Base-by-base conservation (phyloP, 2,888 invertebrate species). In the Drosophila prostipennis region DNA sequence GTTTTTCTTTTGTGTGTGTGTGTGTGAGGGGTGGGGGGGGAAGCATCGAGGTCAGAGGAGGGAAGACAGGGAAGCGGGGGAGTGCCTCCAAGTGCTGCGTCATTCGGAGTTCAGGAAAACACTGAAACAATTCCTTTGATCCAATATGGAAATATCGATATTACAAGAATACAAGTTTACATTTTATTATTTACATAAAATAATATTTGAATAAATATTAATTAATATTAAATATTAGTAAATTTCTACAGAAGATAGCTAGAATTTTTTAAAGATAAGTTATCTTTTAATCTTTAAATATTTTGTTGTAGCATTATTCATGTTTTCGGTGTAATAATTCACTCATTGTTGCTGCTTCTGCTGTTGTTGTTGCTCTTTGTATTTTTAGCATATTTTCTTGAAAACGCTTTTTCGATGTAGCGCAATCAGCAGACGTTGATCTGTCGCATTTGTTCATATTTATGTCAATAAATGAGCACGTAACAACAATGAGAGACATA, bases 401-500 rank as follows among this genome's bases (percentile, higher is more conserved):
- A 65, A 69, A 80, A 77, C 57, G 49, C 55, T 77, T 83, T 73
- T 78, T 57, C 61, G 70, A 69, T 78, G 78, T 77, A 77, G 61
- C 72, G 55, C 87, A 74, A 87, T 87, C 84, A 75, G 79, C 71
- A 60, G 74, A 74, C 78, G 84, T 77, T 74, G 77, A 86, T 77
- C 84, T 79, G 77, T 59, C 72, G 72, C 77, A 80, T 79, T 85
- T 76, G 76, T 74, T 58, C 57, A 76, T 78, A 76, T 80, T 80
- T 67, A 83, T 79, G 80, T 75, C 86, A 79, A 86, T 82, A 86
- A 83, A 72, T 80, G 80, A 67, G 86, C 81, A 86, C 86, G 81
- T 82, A 82, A 79, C 70, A 77, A 75, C 77, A 85, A 60, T 82
- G 85, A 73, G 74, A 81, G 56, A 81, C 78, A 76, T 56, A 65